These are phyloP conservation scores for Leptinotarsa texana DNA, from an alignment of 1,140 invertebrate genomes.

Conservation along the genomic window DNA sequence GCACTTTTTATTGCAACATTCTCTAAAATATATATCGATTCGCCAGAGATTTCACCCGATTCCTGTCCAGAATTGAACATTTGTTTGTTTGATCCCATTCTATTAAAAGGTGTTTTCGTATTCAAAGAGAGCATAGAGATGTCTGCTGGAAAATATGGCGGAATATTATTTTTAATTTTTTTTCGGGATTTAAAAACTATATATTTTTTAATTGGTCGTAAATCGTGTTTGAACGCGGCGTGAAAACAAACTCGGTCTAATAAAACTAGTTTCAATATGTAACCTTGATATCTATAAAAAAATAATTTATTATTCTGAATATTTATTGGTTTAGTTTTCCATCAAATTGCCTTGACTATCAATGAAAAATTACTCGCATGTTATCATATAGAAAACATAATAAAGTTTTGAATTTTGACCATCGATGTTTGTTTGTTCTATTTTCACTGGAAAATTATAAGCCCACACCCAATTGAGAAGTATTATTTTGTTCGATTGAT, in stretches of 20 bases:
- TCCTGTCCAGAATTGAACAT: neutral
- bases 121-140: neutral
- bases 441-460: too few species aligned
- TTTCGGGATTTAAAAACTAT: neutral
- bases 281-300: too few species aligned
- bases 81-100: neutral
- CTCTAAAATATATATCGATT: neutral
- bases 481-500: too few species aligned
- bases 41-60: neutral
- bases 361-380: too few species aligned
- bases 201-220: constrained; percentile 1
- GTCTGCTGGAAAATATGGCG: neutral
- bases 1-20: neutral
- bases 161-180: neutral
- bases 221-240: neutral
- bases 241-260: neutral
- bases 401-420: too few species aligned
- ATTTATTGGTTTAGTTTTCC: too few species aligned
- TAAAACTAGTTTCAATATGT: too few species aligned
- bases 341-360: too few species aligned
- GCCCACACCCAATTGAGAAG: too few species aligned
- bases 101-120: constrained; percentile 1
- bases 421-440: too few species aligned
- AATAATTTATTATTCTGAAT: too few species aligned
- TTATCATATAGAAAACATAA: too few species aligned